Evolutionary conservation across 1,140 invertebrate genomes (phyloP), one percentile per base, ranked within the genome.

Genomic region (Hirudo medicinalis): DNA sequence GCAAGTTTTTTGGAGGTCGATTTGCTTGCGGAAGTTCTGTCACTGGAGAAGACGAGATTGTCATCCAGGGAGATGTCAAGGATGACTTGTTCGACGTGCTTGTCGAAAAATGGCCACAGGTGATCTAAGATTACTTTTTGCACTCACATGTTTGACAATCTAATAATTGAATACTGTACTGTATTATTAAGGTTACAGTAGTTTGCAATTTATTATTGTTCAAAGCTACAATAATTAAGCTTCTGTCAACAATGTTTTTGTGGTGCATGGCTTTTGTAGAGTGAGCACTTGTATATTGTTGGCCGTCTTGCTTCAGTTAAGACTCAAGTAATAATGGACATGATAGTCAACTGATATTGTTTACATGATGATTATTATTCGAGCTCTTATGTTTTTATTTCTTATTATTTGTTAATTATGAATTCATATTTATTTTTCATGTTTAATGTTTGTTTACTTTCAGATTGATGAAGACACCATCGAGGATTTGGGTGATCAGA

Each of bases 21-120:
- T 99, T 99, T 86, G 94, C 96, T 9, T 99, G 96, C 85, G 95
- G 96, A 15, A 94, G 94, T 22, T 98, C 95, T 25, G 93, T 99
- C 0, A 97, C 94, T 53, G 94, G 93, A 19, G 93, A 97, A 73
- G 95, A 99, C 86, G 97, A 99, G 85, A 97, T 99, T 79, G 94
- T 98, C 9, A 97, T 99, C 80, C 96, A 99, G 84, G 96, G 84
- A 25, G 81, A 84, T 74, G 78, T 97, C 0, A 97, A 97, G 82
- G 94, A 97, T 85, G 94, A 97, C 76, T 82, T 98, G 3, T 94
- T 97, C 83, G 94, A 97, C 84, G 87, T 97, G 72, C 91, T 99
- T 79, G 91, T 92, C 71, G 94, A 98, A 79, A 98, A 98, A 82
- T 98, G 94, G 92, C 88, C 91, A 72, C 89, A 93, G 84, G 89